Evolutionary conservation across 1,140 invertebrate species (phyloP).

Genomic region (Trichogramma pretiosum): DNA sequence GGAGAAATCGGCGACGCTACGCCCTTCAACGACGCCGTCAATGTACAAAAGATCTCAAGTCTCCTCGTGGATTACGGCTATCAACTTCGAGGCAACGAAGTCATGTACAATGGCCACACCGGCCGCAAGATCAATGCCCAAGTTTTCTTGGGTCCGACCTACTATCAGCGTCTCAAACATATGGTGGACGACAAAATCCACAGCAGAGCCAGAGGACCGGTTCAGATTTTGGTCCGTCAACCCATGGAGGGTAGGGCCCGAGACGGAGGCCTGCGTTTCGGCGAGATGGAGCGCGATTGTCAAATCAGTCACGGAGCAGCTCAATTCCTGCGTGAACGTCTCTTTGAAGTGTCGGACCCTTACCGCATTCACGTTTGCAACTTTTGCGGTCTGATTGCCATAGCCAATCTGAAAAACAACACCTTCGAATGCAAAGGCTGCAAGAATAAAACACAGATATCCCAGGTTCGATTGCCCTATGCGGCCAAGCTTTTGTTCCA

Average conservation of each 20-base stretch:
- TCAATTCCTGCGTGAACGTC: constrained; percentile 25
- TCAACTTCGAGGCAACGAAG: constrained; percentile 27
- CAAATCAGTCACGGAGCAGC: constrained; percentile 29
- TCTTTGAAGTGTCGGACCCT: constrained; percentile 26
- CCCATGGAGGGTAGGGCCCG: constrained; percentile 29
- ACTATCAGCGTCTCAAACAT: constrained; percentile 30
- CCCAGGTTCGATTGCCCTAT: constrained; percentile 25
- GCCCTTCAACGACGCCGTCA: constrained; percentile 31
- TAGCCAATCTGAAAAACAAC: constrained; percentile 24
- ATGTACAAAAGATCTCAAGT: constrained; percentile 31
- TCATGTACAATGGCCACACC: constrained; percentile 29
- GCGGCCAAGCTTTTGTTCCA: constrained; percentile 29
- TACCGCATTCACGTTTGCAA: constrained; percentile 28
- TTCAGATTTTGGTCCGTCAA: constrained; percentile 28
- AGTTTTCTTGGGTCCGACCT: constrained; percentile 30
- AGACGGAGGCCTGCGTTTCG: constrained; percentile 29
- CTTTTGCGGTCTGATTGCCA: constrained; percentile 25
- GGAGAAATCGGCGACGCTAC: constrained; percentile 31
- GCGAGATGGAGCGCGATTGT: constrained; percentile 31
- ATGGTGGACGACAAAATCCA: constrained; percentile 33
- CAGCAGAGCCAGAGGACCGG: constrained; percentile 27
- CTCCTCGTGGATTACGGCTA: constrained; percentile 29
- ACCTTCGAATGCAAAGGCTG: constrained; percentile 26
- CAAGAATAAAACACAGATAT: constrained; percentile 29
- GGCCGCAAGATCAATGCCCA: constrained; percentile 30